A percentile compares a stretch with the other conserved stretches of the same genome.
phyloP scores from a whole-genome alignment of 1,140 invertebrate genomes.

The Myzus persicae region DNA sequence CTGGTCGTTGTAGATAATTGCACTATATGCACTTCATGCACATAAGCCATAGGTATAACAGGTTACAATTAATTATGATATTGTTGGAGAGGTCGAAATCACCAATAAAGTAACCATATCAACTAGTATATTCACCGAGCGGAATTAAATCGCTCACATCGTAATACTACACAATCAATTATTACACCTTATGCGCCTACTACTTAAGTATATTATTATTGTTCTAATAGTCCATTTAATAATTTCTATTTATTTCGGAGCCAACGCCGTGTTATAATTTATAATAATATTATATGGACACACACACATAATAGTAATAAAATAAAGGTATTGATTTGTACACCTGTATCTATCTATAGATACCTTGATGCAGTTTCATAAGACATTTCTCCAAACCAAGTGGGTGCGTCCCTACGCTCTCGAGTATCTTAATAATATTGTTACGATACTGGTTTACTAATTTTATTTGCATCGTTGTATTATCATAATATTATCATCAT shows the following conservation, averaged over 20 bases:
- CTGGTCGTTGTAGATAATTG: no score
- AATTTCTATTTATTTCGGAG: neutral
- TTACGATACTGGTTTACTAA: neutral
- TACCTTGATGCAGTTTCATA: neutral
- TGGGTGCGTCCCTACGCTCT: neutral
- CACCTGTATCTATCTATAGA: neutral
- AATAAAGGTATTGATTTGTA: neutral
- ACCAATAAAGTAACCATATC: neutral
- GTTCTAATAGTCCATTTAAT: neutral
- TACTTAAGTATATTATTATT: neutral
- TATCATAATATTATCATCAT: neutral
- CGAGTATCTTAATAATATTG: neutral
- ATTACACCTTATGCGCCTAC: neutral
- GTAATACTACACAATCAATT: neutral
- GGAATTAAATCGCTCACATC: neutral
- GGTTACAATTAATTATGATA: neutral
- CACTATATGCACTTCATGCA: no score
- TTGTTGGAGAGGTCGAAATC: neutral
- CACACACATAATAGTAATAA: neutral
- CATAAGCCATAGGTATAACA: no score
- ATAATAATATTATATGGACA: no score
- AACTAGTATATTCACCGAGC: neutral
- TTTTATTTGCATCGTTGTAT: neutral
- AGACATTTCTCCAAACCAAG: neutral
- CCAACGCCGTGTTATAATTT: neutral